Percentiles rank a stretch among this genome's conserved stretches.
Evolutionary conservation across 1,140 invertebrate species (phyloP).

Genomic region (Macrostomum lignano): DNA sequence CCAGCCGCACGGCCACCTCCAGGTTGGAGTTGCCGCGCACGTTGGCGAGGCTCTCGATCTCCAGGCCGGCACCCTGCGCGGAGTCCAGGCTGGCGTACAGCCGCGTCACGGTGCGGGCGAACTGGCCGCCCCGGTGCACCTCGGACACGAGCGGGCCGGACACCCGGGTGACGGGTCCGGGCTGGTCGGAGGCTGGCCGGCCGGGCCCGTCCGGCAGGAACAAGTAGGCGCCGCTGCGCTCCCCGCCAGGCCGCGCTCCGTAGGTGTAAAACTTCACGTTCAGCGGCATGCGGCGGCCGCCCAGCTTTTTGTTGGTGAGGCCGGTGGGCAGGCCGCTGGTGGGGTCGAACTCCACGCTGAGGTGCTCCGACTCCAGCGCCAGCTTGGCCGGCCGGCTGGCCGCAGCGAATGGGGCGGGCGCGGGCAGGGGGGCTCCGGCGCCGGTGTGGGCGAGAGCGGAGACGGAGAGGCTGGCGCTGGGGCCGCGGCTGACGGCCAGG

Average conservation of each 20-base stretch:
- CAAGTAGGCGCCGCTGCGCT: slow-evolving; percentile 69
- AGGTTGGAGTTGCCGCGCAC: slow-evolving; percentile 45
- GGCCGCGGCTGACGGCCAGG: slow-evolving; percentile 9
- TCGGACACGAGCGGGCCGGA: neutral
- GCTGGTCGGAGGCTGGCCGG: slow-evolving; percentile 28
- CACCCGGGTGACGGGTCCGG: neutral
- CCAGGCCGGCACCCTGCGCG: slow-evolving; percentile 5
- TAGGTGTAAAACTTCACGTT: slow-evolving; percentile 41
- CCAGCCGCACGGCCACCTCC: slow-evolving; percentile 62
- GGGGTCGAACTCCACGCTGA: too few relatives aligned
- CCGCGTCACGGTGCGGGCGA: neutral
- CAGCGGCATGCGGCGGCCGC: too few relatives aligned
- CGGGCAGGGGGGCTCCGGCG: too few relatives aligned
- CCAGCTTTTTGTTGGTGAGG: too few relatives aligned
- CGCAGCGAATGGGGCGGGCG: too few relatives aligned
- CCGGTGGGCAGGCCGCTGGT: too few relatives aligned
- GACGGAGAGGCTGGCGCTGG: too few relatives aligned
- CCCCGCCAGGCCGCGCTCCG: slow-evolving; percentile 34
- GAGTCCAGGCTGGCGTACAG: neutral
- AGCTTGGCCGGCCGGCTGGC: too few relatives aligned
- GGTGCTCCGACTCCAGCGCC: too few relatives aligned
- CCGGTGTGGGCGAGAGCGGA: too few relatives aligned
- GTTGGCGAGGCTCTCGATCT: slow-evolving; percentile 51
- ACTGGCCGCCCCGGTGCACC: slow-evolving; percentile 1
- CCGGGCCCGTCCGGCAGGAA: slow-evolving; percentile 68